Percentiles rank a stretch among this genome's conserved stretches.
These are phyloP conservation scores for Misgurnus mizolepis DNA, from an alignment of 2,113 vertebrate genomes.

Conservation along the genomic window DNA sequence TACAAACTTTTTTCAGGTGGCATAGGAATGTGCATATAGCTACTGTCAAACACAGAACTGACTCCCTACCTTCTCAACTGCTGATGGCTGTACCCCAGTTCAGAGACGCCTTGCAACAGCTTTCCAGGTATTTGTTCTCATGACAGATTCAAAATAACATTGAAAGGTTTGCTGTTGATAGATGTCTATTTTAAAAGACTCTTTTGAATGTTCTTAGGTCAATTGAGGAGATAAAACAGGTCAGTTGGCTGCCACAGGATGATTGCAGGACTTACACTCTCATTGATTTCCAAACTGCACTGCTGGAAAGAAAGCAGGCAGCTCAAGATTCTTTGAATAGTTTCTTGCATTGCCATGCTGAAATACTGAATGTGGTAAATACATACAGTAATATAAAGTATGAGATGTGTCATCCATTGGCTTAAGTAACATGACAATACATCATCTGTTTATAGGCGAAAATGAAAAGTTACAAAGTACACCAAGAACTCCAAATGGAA, in stretches of 20 bases:
- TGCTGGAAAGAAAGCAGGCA: conserved; percentile 59
- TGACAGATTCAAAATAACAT: background rate
- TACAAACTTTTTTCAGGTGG: conserved; percentile 71
- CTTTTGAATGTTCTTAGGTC: conserved; percentile 63
- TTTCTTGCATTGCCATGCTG: conserved; percentile 63
- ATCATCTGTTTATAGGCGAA: conserved; percentile 68
- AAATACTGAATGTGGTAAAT: conserved; percentile 70
- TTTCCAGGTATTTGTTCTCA: conserved; percentile 68
- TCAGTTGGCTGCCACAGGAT: conserved; percentile 72
- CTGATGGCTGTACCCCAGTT: conserved; percentile 79
- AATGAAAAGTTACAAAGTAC: conserved; percentile 68
- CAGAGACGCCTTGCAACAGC: conserved; percentile 72
- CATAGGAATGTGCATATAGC: conserved; percentile 55
- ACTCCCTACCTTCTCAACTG: conserved; percentile 63
- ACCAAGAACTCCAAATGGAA: conserved; percentile 68
- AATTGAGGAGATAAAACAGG: conserved; percentile 71
- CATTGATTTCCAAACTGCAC: conserved; percentile 64
- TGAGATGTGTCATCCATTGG: background rate
- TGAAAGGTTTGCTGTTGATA: background rate
- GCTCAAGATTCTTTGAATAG: conserved; percentile 61
- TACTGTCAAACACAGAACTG: conserved; percentile 53
- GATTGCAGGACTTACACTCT: conserved; percentile 64
- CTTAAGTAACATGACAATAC: background rate
- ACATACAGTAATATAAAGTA: background rate
- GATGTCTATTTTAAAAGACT: background rate